Evolutionary conservation across 2,888 invertebrate genomes (phyloP).

Genomic region (Ditula angustiorana): DNA sequence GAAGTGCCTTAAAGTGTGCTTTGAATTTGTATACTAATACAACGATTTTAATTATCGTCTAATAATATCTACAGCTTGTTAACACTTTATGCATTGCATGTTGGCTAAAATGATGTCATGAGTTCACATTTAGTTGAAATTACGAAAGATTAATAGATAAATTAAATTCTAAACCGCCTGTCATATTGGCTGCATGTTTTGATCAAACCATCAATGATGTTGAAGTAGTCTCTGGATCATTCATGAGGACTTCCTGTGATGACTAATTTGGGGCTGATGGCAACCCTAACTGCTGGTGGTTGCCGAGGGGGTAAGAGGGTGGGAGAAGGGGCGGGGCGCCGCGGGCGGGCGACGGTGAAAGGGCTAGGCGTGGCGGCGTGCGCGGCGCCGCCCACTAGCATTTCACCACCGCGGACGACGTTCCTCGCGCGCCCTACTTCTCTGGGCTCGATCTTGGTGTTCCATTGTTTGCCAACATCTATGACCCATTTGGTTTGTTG

Average conservation of each 20-base stretch:
- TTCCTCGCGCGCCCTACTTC: conserved; percentile 77
- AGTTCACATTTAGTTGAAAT: background rate
- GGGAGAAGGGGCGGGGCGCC: conserved; percentile 67
- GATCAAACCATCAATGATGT: background rate
- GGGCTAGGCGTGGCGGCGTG: conserved; percentile 82
- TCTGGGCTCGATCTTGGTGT: conserved; percentile 76
- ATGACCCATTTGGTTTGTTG: background rate
- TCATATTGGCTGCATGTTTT: background rate
- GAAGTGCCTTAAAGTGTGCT: background rate
- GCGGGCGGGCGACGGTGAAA: conserved; percentile 79
- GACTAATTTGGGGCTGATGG: conserved; percentile 41
- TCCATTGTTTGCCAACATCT: conserved; percentile 76
- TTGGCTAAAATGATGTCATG: background rate
- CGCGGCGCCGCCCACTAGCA: conserved; percentile 76
- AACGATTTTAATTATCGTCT: background rate
- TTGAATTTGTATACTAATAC: background rate
- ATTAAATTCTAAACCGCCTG: background rate
- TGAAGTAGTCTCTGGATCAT: background rate
- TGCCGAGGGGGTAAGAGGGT: conserved; percentile 66
- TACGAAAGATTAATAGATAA: too few species aligned
- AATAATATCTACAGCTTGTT: background rate
- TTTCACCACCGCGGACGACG: conserved; percentile 78
- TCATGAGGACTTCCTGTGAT: background rate
- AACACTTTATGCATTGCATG: background rate
- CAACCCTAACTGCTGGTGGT: conserved; percentile 58